A percentile compares a stretch with the other conserved stretches of the same genome.
Conservation (phyloP, 2,797 vertebrate genomes). For the Cercopithecus petaurista region DNA sequence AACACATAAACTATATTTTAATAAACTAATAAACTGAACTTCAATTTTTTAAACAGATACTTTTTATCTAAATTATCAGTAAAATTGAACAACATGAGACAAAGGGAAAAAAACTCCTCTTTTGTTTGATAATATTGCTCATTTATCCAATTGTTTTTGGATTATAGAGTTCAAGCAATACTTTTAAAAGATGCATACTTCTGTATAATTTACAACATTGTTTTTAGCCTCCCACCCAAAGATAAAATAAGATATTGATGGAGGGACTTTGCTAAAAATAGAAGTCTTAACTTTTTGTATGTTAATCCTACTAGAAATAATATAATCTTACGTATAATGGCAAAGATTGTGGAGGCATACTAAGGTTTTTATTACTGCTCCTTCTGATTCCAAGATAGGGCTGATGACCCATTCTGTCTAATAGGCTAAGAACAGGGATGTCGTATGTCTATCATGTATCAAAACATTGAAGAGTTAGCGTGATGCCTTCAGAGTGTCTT, state of each 20-base stretch:
- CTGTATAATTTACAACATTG: neutral
- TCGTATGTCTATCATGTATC: neutral
- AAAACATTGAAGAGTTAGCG: neutral
- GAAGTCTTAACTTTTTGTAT: neutral
- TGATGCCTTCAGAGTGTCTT: neutral
- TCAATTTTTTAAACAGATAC: neutral
- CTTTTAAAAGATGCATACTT: neutral
- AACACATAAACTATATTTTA: too few species aligned
- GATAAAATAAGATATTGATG: neutral
- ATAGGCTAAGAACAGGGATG: neutral
- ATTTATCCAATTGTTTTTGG: neutral
- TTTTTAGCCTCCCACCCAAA: neutral
- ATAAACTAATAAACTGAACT: too few species aligned
- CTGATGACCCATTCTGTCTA: neutral
- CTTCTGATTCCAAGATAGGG: too few species aligned
- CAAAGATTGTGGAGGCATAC: neutral
- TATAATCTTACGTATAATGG: neutral
- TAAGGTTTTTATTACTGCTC: neutral
- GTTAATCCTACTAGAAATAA: neutral
- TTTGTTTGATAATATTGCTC: neutral
- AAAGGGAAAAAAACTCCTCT: neutral
- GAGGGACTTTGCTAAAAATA: neutral
- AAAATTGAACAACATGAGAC: neutral
- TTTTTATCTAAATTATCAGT: neutral
- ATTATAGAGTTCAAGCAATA: neutral